Base-by-base conservation (phyloP, 92 coral and sea anemone species). In the Muricea muricata region DNA sequence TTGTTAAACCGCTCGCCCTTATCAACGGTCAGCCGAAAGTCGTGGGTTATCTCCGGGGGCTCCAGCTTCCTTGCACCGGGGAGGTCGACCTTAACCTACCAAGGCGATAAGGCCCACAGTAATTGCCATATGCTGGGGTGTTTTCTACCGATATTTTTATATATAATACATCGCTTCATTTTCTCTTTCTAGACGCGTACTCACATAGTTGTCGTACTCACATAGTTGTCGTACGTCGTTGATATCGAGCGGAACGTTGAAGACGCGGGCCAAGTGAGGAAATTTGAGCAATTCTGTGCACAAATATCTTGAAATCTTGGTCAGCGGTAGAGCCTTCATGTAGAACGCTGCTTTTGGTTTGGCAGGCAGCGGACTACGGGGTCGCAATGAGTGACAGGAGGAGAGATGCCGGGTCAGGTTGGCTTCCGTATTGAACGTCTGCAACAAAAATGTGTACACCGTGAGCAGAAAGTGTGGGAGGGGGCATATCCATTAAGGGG, bases 301-400 rank as follows among this genome's bases (percentile, higher is more conserved):
- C 81, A 97, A 87, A 57, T 95, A 90, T 40, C 99, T 94, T 12
- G 99, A 74, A 24, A 92, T 74, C 79, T 91, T 89, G 35, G 99
- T 97, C 55, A 97, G 87, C 34, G 91, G 84, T 0, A 94, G 89
- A 85, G 93, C 91, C 54, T 61, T 91, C 92, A 97, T 92, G 89
- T 92, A 97, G 93, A 97, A 97, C 30, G 99, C 97, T 25, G 93
- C 91, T 37, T 97, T 93, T 7, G 99, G 99, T 75, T 97, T 97
- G 23, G 94, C 93, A 75, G 90, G 93, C 32, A 97, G 88, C 18
- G 99, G 98, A 84, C 98, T 97, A 63, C 98, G 98, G 6, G 99
- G 99, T 85, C 99, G 84, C 91, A 90, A 91, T 26, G 97, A 93
- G 68, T 97, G 99, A 30, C 87, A 88, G 72, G 94, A 92, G 1